phyloP scores from a whole-genome alignment of 2,113 vertebrate genomes.

The Numenius arquata region DNA sequence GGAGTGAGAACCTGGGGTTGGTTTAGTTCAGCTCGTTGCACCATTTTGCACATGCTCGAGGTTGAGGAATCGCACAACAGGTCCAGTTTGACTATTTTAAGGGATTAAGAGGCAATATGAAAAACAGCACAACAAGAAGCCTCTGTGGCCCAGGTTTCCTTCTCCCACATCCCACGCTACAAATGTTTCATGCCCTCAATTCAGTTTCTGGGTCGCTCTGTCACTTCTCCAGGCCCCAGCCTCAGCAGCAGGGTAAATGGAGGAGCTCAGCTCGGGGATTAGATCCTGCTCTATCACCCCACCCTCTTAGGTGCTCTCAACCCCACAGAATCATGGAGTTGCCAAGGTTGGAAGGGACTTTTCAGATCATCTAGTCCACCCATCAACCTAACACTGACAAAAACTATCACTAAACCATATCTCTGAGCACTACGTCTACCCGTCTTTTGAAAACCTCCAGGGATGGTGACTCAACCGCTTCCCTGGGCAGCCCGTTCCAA shows the following conservation, averaged over 20 bases:
- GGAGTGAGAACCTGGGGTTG: neutral
- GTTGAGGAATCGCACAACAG: neutral
- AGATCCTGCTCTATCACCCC: neutral
- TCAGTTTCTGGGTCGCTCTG: neutral
- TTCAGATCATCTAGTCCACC: too few species aligned
- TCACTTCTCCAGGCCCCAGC: neutral
- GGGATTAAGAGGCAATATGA: neutral
- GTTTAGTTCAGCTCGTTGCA: neutral
- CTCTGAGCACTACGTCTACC: too few species aligned
- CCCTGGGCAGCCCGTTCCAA: too few species aligned
- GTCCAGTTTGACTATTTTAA: neutral
- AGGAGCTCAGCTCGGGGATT: neutral
- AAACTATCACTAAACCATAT: too few species aligned
- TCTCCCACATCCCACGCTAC: neutral
- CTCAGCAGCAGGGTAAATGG: neutral
- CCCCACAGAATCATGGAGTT: neutral
- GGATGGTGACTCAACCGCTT: too few species aligned
- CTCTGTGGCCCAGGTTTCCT: neutral
- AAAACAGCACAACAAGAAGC: neutral
- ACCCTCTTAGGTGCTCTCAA: neutral
- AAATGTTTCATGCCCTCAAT: constrained; percentile 7
- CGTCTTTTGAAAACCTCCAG: too few species aligned
- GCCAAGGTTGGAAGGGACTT: too few species aligned
- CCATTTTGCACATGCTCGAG: neutral
- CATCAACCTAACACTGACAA: too few species aligned